Evolutionary conservation across 2,113 vertebrate genomes (phyloP).

Genomic region (Gasterosteus nipponicus): DNA sequence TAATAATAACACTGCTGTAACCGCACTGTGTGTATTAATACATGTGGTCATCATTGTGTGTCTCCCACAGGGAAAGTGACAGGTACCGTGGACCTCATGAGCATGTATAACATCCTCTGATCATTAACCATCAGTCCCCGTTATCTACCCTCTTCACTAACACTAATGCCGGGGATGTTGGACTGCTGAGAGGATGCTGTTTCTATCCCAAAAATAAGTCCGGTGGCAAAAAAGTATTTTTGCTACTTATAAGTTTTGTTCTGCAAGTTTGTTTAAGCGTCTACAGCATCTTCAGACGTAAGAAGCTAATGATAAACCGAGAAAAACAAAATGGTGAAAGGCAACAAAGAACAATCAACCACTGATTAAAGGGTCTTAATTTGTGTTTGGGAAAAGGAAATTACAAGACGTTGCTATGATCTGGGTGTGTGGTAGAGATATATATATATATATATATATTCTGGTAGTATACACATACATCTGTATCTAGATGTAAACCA

Average conservation of each 20-base stretch:
- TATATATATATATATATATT: too few species aligned
- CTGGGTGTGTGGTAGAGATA: too few species aligned
- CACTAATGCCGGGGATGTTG: not conserved
- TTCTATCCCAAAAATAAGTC: not conserved
- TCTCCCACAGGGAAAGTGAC: conserved; percentile 55
- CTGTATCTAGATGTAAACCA: too few species aligned
- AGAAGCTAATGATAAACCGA: not conserved
- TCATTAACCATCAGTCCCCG: conserved; percentile 29
- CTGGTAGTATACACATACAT: too few species aligned
- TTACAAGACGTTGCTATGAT: too few species aligned
- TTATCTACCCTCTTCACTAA: conserved; percentile 37
- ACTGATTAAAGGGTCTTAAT: too few species aligned
- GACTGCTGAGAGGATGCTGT: not conserved
- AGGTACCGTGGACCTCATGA: conserved; percentile 64
- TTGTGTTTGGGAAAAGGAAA: too few species aligned
- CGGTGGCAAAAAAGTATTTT: not conserved
- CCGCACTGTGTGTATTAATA: conserved; percentile 7
- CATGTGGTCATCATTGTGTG: conserved; percentile 21
- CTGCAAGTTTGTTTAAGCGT: not conserved
- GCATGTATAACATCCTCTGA: conserved; percentile 29
- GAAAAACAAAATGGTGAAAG: too few species aligned
- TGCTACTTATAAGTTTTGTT: too few species aligned
- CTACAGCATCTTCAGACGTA: not conserved
- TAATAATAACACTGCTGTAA: not conserved
- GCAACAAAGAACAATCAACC: too few species aligned